Evolutionary conservation across 2,888 invertebrate species (phyloP), one percentile per base, ranked within the genome.

Genomic region (Scelioninae gen. 1): DNA sequence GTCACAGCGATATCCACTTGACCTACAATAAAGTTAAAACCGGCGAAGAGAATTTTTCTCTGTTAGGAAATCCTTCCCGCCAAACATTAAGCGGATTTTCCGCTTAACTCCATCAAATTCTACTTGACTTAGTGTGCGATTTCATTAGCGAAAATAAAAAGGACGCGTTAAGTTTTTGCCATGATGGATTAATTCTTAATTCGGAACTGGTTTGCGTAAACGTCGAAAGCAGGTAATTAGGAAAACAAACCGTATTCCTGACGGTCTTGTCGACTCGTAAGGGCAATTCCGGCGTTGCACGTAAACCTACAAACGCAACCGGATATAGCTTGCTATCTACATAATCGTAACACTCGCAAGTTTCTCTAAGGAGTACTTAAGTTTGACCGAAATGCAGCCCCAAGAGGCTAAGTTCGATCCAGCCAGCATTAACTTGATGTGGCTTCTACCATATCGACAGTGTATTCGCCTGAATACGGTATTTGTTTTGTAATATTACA

Each of bases 321-420:
- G 81, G 76, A 76, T 81, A 74, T 80, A 68, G 74, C 74, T 74
- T 60, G 47, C 66, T 72, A 77, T 82, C 71, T 72, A 72, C 72
- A 68, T 77, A 72, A 82, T 82, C 72, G 82, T 77, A 82, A 82
- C 68, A 82, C 68, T 77, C 66, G 63, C 69, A 55, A 76, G 69
- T 82, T 82, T 82, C 84, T 85, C 84, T 32, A 72, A 83, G 83
- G 83, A 84, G 83, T 82, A 84, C 84, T 85, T 84, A 78, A 80
- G 80, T 84, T 82, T 84, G 83, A 82, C 85, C 84, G 85, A 86
- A 85, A 84, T 86, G 83, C 80, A 34, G 68, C 51, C 75, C 72
- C 84, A 23, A 78, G 63, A 66, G 82, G 63, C 77, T 68, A 77
- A 74, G 77, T 82, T 82, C 82, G 82, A 82, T 80, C 66, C 79